These are phyloP conservation scores for Pontoporia blainvillei DNA, from an alignment of 2,113 vertebrate species.

Conservation along the genomic window DNA sequence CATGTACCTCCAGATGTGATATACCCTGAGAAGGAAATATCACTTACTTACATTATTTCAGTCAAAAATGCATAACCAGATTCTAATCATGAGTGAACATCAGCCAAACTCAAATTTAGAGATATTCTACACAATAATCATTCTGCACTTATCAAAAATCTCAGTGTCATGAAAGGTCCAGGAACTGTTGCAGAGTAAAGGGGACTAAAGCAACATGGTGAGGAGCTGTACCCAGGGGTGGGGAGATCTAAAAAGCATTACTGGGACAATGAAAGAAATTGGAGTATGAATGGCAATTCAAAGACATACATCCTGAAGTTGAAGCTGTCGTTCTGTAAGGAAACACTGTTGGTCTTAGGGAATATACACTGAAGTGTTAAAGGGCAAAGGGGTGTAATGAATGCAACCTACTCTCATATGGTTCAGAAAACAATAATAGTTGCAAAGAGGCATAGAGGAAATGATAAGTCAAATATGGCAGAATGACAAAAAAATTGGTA, in stretches of 20 bases:
- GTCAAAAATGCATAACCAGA: background rate
- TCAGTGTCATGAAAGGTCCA: too few species aligned
- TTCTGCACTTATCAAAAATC: background rate
- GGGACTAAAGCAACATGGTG: background rate
- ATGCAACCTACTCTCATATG: background rate
- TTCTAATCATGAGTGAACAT: background rate
- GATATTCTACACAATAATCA: background rate
- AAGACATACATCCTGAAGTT: background rate
- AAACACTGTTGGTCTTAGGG: background rate
- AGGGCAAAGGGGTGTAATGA: background rate
- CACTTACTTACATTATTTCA: background rate
- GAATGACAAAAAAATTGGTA: background rate
- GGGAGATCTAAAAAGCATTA: background rate
- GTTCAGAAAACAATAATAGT: background rate
- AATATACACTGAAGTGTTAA: background rate
- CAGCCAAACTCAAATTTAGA: background rate
- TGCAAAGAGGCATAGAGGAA: background rate
- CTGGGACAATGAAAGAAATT: background rate
- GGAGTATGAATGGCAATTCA: background rate
- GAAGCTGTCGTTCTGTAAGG: background rate
- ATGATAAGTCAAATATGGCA: background rate
- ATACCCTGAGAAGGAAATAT: background rate
- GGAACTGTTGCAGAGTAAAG: background rate
- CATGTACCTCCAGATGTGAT: background rate
- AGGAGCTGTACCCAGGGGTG: background rate